Conservation (phyloP, 2,113 vertebrate genomes). For the Anolis carolinensis region DNA sequence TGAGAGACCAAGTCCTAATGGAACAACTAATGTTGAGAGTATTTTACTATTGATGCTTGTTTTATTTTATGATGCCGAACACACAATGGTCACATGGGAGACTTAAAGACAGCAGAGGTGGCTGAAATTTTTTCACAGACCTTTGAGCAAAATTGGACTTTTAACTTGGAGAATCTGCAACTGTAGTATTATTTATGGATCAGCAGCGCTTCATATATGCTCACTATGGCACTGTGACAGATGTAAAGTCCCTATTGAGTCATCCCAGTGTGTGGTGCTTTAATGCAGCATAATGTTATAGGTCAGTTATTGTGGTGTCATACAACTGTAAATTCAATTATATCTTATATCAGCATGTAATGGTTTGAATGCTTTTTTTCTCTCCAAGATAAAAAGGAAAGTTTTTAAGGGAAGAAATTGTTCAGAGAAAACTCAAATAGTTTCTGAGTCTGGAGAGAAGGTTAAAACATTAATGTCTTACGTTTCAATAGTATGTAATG, state of each 20-base stretch:
- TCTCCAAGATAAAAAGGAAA: neutral
- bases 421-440: neutral
- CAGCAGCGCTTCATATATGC: neutral
- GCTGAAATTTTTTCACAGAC: neutral
- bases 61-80: conserved; percentile 1
- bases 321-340: conserved; percentile 26
- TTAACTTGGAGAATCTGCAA: neutral
- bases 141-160: neutral
- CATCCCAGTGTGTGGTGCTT: conserved; percentile 14
- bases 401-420: neutral
- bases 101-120: neutral
- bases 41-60: neutral
- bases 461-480: neutral
- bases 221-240: neutral
- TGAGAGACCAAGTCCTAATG: neutral
- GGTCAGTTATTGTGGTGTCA: conserved; percentile 21
- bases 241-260: neutral
- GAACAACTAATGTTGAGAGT: neutral
- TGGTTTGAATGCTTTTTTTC: neutral
- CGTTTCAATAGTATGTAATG: neutral
- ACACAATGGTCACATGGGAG: neutral
- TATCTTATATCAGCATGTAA: conserved; percentile 6
- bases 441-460: neutral
- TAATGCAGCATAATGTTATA: conserved; percentile 22
- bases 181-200: conserved; percentile 23